These are phyloP conservation scores for Phaethon lepturus DNA, from an alignment of 2,113 vertebrate species.

Conservation along the genomic window DNA sequence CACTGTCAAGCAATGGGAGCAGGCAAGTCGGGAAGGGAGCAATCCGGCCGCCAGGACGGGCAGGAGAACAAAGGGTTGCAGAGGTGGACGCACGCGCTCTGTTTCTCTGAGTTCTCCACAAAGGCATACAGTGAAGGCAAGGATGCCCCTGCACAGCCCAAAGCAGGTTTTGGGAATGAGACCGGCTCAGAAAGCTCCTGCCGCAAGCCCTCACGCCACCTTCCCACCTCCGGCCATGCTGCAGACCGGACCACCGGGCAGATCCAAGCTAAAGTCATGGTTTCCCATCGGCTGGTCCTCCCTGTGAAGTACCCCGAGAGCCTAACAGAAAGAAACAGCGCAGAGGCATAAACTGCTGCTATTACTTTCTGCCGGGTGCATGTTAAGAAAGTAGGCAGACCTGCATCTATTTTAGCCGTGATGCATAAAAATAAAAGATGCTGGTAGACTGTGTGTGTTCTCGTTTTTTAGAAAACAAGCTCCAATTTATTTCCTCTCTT, in stretches of 20 bases:
- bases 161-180: not conserved
- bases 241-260: not conserved
- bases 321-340: not conserved
- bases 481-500: not conserved
- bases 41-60: rapidly evolving
- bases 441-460: not conserved
- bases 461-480: not conserved
- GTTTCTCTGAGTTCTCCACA: not conserved
- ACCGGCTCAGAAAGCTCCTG: not conserved
- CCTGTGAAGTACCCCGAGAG: rapidly evolving
- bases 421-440: conserved; percentile 24
- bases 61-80: not conserved
- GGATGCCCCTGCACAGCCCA: not conserved
- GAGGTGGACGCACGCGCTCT: rapidly evolving
- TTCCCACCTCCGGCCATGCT: not conserved
- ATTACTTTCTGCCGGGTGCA: not conserved
- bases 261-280: not conserved
- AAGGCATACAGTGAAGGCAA: not conserved
- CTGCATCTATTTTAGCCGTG: not conserved
- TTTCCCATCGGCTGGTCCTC: not conserved
- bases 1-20: not conserved
- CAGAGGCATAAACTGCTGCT: not conserved
- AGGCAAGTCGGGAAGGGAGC: not conserved
- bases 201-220: rapidly evolving
- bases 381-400: not conserved